These are phyloP conservation scores for Agonum fuliginosum DNA, from an alignment of 2,888 invertebrate genomes.

Conservation along the genomic window DNA sequence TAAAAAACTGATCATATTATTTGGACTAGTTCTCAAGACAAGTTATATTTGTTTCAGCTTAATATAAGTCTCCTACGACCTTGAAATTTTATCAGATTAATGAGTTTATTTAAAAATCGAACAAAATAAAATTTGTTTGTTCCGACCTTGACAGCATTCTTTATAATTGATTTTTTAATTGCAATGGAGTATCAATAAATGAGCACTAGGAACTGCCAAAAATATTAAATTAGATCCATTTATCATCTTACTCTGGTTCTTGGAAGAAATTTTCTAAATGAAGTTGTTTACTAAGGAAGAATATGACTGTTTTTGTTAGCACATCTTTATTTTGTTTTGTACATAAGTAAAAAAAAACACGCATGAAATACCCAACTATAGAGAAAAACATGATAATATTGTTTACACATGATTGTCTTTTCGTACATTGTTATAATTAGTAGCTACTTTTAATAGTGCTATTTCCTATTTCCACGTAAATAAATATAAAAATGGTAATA, in stretches of 20 bases:
- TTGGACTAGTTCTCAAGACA: slow-evolving; percentile 43
- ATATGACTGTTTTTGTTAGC: too few relatives aligned
- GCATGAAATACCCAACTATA: too few relatives aligned
- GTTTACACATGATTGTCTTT: too few relatives aligned
- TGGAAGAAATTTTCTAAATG: too few relatives aligned
- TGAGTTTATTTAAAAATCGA: slow-evolving; percentile 45
- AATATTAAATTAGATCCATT: not conserved
- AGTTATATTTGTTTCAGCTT: slow-evolving; percentile 5
- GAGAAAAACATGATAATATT: too few relatives aligned
- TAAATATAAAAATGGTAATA: too few relatives aligned
- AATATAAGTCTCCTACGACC: slow-evolving; percentile 19
- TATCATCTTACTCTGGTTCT: not conserved
- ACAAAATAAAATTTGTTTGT: slow-evolving; percentile 45
- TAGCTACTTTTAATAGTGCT: too few relatives aligned
- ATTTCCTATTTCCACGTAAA: too few relatives aligned
- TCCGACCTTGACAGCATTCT: slow-evolving; percentile 42
- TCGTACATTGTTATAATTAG: too few relatives aligned
- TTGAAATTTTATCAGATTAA: slow-evolving; percentile 50
- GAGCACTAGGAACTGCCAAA: slow-evolving; percentile 9
- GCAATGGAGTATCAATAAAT: slow-evolving; percentile 25
- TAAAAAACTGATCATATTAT: slow-evolving; percentile 11
- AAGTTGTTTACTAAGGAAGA: too few relatives aligned
- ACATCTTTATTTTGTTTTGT: too few relatives aligned
- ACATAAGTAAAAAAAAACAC: too few relatives aligned
- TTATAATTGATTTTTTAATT: slow-evolving; percentile 39